A percentile compares a stretch with the other conserved stretches of the same genome.
These are phyloP conservation scores for Aphis craccivora DNA, from an alignment of 1,140 invertebrate genomes.

Conservation along the genomic window DNA sequence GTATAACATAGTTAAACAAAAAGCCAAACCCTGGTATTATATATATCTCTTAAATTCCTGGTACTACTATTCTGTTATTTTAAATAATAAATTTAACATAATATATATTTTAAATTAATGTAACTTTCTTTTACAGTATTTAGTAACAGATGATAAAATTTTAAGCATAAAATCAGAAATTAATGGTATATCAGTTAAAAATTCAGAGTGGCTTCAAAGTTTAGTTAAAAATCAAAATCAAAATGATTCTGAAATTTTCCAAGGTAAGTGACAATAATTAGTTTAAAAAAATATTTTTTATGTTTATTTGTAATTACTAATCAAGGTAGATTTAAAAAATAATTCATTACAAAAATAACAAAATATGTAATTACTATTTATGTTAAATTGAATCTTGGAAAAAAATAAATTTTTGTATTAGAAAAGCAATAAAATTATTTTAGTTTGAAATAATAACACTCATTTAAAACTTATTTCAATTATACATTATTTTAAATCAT, in stretches of 20 bases:
- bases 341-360: too few relatives aligned
- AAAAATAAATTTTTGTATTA: neutral
- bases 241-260: neutral
- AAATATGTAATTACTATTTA: too few relatives aligned
- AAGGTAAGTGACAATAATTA: conserved; percentile 22
- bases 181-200: conserved; percentile 3
- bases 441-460: neutral
- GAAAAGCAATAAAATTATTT: neutral
- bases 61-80: neutral
- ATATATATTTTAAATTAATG: neutral
- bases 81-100: too few relatives aligned
- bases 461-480: neutral
- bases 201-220: conserved; percentile 6
- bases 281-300: neutral
- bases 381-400: neutral
- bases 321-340: neutral
- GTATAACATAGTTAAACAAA: neutral
- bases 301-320: neutral
- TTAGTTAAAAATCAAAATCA: neutral
- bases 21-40: neutral
- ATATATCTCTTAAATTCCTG: neutral
- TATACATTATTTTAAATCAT: neutral
- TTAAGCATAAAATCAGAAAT: conserved; percentile 46
- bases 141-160: conserved; percentile 46
- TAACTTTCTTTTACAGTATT: conserved; percentile 8